Percentiles rank a stretch among this genome's conserved stretches.
phyloP scores from a whole-genome alignment of 2,888 invertebrate species.

The Syrphus vitripennis region DNA sequence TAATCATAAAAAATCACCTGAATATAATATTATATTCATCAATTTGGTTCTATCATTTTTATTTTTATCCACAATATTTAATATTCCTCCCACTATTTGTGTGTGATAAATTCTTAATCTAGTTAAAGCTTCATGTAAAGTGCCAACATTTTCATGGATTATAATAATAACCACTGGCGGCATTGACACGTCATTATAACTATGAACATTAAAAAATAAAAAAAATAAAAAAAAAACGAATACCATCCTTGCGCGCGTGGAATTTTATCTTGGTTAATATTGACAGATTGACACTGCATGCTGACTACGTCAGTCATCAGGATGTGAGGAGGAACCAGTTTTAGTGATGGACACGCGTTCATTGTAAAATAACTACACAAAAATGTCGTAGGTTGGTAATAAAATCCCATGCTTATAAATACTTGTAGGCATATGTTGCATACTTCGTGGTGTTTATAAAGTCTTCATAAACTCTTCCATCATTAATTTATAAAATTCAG shows the following conservation, averaged over 20 bases:
- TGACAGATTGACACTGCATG: not conserved
- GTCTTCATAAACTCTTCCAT: not conserved
- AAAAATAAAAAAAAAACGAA: not conserved
- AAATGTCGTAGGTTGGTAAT: not conserved
- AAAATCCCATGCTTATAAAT: not conserved
- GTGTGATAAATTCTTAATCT: not conserved
- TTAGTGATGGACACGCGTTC: not conserved
- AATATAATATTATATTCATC: not conserved
- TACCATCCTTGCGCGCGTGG: not conserved
- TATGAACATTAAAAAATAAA: not conserved
- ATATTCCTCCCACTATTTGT: not conserved
- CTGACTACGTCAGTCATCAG: not conserved
- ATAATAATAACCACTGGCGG: conserved; percentile 1
- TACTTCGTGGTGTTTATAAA: not conserved
- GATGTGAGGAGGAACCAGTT: not conserved
- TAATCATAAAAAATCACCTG: not conserved
- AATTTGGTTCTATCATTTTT: not conserved
- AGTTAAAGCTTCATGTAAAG: conserved; percentile 24
- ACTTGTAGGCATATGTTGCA: not conserved
- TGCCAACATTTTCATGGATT: conserved; percentile 22
- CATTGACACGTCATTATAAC: not conserved
- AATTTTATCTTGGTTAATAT: not conserved
- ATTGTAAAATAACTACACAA: not conserved
- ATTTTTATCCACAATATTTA: not conserved
- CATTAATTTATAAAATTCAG: not conserved